A percentile compares a stretch with the other conserved stretches of the same genome.
phyloP scores from a whole-genome alignment of 2,797 vertebrate genomes.

The Siniperca undulata region DNA sequence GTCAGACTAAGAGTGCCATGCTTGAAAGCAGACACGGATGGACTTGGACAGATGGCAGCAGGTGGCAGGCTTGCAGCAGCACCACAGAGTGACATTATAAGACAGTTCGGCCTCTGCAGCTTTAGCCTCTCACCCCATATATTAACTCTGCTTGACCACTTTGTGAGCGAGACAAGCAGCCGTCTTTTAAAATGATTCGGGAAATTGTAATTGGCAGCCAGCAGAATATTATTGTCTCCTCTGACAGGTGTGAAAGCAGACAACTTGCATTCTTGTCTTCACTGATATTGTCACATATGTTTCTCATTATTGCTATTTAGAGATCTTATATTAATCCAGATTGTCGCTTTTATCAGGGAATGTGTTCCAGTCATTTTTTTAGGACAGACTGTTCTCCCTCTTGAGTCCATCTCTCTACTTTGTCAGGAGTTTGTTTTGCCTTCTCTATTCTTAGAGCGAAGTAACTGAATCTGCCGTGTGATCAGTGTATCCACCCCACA shows the following conservation, averaged over 20 bases:
- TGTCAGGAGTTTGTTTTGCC: constrained; percentile 49
- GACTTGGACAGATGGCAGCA: constrained; percentile 85
- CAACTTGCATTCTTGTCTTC: background rate
- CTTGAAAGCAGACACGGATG: constrained; percentile 84
- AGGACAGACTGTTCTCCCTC: constrained; percentile 62
- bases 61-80: constrained; percentile 75
- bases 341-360: background rate
- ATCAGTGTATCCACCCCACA: constrained; percentile 51
- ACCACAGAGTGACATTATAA: constrained; percentile 59
- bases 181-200: constrained; percentile 5
- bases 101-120: constrained; percentile 50
- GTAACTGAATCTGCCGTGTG: constrained; percentile 82
- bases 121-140: constrained; percentile 39
- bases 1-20: constrained; percentile 31
- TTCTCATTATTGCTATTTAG: background rate
- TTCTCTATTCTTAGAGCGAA: constrained; percentile 82
- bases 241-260: background rate
- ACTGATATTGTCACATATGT: background rate
- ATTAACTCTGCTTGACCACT: constrained; percentile 30
- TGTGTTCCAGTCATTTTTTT: constrained; percentile 32
- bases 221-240: background rate
- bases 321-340: background rate
- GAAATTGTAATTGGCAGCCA: background rate
- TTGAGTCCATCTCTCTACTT: constrained; percentile 20
- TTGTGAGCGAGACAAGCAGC: background rate